Conservation (phyloP, 2,888 invertebrate species). For the Panopea generosa region DNA sequence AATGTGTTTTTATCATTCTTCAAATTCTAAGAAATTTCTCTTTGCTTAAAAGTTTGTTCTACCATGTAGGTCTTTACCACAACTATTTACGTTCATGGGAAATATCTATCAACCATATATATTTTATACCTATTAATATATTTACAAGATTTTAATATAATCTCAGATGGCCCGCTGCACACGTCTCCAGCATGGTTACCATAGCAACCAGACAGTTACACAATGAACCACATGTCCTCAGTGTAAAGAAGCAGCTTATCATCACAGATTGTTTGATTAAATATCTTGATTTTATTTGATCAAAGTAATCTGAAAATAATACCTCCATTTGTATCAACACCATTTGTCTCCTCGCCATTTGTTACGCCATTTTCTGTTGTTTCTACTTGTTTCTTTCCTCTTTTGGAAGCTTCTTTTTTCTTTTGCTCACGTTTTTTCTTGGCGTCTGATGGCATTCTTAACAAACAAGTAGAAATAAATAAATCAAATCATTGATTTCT, state of each 20-base stretch:
- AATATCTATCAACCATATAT: too few species aligned
- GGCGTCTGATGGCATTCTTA: slow-evolving; percentile 98
- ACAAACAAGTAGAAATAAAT: not conserved
- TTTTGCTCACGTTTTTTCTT: slow-evolving; percentile 99
- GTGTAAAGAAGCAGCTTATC: slow-evolving; percentile 45
- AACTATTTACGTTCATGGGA: too few species aligned
- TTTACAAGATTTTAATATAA: too few species aligned
- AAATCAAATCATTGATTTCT: not conserved
- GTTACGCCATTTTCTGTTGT: slow-evolving; percentile 47
- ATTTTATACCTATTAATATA: too few species aligned
- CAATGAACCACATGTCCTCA: slow-evolving; percentile 52
- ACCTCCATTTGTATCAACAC: slow-evolving; percentile 12
- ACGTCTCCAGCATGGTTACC: slow-evolving; percentile 36
- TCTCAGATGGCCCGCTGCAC: slow-evolving; percentile 67
- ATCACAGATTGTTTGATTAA: slow-evolving; percentile 51
- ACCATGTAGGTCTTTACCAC: too few species aligned
- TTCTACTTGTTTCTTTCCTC: slow-evolving; percentile 80
- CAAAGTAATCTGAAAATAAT: not conserved
- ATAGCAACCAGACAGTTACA: slow-evolving; percentile 42
- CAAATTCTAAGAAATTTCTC: too few species aligned
- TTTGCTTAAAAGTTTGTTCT: too few species aligned
- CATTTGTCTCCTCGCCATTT: slow-evolving; percentile 25
- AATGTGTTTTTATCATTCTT: too few species aligned
- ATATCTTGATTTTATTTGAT: too few species aligned
- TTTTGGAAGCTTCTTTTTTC: slow-evolving; percentile 97